Conservation (phyloP, 1,140 invertebrate genomes). For the Drosophila melanica region DNA sequence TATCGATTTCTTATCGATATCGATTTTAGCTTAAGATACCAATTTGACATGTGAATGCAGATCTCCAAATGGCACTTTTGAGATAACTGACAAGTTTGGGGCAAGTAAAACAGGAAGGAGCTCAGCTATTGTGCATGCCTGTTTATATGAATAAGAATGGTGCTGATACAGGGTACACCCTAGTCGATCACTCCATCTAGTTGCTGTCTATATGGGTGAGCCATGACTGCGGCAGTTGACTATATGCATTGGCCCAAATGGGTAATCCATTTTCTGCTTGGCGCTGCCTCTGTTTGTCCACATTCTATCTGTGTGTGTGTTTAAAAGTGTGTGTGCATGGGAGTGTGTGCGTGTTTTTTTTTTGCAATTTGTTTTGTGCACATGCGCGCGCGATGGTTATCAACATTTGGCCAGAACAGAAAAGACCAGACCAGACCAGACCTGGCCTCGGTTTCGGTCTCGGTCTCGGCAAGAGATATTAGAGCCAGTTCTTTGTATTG, state of each 20-base stretch:
- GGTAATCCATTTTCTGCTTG: constrained; percentile 70
- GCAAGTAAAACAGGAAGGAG: too few relatives aligned
- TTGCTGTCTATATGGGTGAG: constrained; percentile 47
- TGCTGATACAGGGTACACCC: not conserved
- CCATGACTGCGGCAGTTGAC: constrained; percentile 41
- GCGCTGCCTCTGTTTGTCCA: constrained; percentile 19
- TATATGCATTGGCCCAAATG: constrained; percentile 65
- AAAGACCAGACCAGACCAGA: constrained; percentile 10
- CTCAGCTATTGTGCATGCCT: not conserved
- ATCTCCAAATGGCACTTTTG: too few relatives aligned
- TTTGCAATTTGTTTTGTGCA: constrained; percentile 79
- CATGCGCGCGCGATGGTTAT: constrained; percentile 75
- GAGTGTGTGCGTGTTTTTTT: constrained; percentile 23
- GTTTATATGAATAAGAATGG: too few relatives aligned
- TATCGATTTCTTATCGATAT: too few relatives aligned
- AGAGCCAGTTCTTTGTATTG: constrained; percentile 58
- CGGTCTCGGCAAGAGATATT: constrained; percentile 23
- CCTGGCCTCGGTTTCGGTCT: not conserved
- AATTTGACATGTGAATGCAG: too few relatives aligned
- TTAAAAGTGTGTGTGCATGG: not conserved
- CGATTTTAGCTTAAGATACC: too few relatives aligned
- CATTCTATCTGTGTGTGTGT: not conserved
- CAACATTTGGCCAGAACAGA: constrained; percentile 39
- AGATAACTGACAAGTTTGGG: too few relatives aligned
- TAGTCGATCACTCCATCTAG: constrained; percentile 4